Evolutionary conservation across 2,797 vertebrate genomes (phyloP).

Genomic region (Okamejei kenojei): DNA sequence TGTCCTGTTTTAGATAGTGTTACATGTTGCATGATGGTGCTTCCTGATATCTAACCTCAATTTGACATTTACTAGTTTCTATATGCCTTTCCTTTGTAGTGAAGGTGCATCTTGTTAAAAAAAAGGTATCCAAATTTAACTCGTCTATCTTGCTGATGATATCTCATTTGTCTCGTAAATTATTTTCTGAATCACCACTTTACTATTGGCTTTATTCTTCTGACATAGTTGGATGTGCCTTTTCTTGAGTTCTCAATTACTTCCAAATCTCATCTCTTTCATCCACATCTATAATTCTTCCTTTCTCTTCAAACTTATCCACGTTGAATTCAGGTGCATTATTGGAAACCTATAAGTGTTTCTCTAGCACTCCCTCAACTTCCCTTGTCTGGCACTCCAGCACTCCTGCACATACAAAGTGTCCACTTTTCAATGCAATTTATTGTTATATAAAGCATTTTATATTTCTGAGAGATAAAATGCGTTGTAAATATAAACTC

Average conservation of each 20-base stretch:
- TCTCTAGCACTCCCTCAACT: neutral
- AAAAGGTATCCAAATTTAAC: neutral
- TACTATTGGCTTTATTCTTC: neutral
- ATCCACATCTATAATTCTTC: neutral
- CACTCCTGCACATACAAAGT: neutral
- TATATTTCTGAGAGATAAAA: neutral
- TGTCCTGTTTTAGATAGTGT: neutral
- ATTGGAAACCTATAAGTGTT: neutral
- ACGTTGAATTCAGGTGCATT: neutral
- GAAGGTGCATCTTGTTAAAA: neutral
- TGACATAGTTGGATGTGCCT: neutral
- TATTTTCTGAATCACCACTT: neutral
- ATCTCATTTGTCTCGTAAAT: neutral
- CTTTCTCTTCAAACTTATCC: neutral
- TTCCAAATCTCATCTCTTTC: neutral
- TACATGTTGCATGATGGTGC: neutral
- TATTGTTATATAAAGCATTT: neutral
- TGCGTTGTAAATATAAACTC: neutral
- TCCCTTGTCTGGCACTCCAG: neutral
- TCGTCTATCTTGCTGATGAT: neutral
- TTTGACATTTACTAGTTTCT: neutral
- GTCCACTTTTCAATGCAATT: neutral
- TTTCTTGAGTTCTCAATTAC: neutral
- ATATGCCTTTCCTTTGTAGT: neutral
- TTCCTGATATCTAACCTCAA: neutral